Percentiles rank a stretch among this genome's conserved stretches.
Conservation (phyloP, 2,797 vertebrate species). For the Melanotaenia boesemani region DNA sequence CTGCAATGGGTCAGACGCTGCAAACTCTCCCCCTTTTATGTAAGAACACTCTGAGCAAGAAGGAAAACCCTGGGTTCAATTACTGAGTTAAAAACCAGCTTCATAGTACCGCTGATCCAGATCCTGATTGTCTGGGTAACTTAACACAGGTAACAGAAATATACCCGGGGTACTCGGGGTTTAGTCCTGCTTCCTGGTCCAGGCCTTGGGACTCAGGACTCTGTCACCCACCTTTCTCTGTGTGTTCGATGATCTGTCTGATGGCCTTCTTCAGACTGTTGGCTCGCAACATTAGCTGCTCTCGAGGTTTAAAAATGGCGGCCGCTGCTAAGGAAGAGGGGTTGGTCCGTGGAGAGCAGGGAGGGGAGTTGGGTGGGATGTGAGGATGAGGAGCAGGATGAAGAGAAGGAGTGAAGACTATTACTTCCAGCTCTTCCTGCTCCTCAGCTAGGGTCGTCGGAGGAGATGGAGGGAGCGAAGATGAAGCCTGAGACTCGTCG, state of each 20-base stretch:
- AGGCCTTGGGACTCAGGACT: background rate
- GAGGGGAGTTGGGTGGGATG: background rate
- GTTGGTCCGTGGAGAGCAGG: slow-evolving; percentile 79
- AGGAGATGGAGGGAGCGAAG: slow-evolving; percentile 81
- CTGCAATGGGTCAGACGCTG: no score
- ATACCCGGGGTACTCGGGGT: no score
- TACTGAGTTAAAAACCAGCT: no score
- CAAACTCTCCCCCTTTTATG: no score
- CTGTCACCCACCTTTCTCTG: slow-evolving; percentile 89
- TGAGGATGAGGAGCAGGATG: slow-evolving; percentile 26
- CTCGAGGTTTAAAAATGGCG: slow-evolving; percentile 92
- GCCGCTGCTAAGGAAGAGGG: slow-evolving; percentile 36
- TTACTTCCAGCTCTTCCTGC: slow-evolving; percentile 86
- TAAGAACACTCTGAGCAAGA: no score
- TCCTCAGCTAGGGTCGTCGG: slow-evolving; percentile 93
- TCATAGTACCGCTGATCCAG: no score
- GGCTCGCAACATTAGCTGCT: slow-evolving; percentile 96
- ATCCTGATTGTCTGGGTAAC: no score
- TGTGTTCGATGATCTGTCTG: slow-evolving; percentile 96
- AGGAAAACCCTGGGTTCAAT: no score
- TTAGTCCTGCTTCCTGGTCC: background rate
- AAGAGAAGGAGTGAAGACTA: slow-evolving; percentile 52
- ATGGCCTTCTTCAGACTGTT: slow-evolving; percentile 99
- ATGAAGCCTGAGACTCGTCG: slow-evolving; percentile 92
- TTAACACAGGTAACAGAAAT: no score